Evolutionary conservation across 1,140 invertebrate species (phyloP).

Genomic region (Aphis gossypii): DNA sequence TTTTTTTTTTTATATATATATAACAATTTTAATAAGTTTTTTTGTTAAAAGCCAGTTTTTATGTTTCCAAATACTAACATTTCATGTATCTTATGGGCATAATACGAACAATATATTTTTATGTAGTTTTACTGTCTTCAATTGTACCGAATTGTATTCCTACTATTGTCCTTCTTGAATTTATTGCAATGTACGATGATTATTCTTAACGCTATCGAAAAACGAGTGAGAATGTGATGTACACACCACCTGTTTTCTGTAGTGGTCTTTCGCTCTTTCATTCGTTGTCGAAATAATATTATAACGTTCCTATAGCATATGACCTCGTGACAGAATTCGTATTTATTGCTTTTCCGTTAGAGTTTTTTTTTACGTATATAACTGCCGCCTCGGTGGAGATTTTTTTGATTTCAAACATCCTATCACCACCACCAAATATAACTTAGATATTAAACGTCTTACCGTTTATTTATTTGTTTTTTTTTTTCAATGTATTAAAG

Average conservation of each 20-base stretch:
- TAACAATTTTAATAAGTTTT: background rate
- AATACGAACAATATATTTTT: background rate
- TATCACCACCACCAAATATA: background rate
- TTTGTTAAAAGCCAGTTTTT: background rate
- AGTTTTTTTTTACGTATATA: background rate
- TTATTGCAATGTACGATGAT: background rate
- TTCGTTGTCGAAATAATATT: background rate
- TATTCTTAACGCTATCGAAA: background rate
- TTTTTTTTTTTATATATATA: background rate
- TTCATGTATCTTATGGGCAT: background rate
- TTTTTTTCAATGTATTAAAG: background rate
- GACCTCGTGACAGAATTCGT: background rate
- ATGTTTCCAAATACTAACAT: background rate
- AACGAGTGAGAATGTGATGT: background rate
- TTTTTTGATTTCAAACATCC: background rate
- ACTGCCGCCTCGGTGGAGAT: background rate
- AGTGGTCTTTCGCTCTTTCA: background rate
- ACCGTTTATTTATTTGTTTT: background rate
- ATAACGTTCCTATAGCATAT: background rate
- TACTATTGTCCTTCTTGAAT: background rate
- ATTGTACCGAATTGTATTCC: background rate
- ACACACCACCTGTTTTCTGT: too few relatives aligned
- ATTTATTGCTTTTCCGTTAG: background rate
- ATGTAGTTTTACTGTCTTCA: background rate
- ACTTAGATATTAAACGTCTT: background rate